Base-by-base conservation (phyloP, 2,113 vertebrate species). In the Leucoraja erinaceus region DNA sequence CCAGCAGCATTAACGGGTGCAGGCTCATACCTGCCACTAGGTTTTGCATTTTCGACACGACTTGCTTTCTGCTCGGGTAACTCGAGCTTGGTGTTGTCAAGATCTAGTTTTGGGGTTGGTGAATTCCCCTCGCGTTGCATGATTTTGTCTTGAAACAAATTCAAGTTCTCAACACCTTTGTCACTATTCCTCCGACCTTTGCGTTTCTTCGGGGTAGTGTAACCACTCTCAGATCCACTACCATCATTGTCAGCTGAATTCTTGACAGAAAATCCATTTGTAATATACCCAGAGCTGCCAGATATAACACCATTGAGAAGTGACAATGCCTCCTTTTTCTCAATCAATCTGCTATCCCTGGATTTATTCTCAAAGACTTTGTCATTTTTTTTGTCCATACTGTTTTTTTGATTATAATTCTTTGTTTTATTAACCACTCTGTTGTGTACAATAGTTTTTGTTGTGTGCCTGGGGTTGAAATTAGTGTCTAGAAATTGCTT, bases 371-470 rank as follows among this genome's bases (percentile, higher is more conserved):
- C 98, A 0, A 96, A 96, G 93, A 96, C 95, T 94, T 98, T 98
- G 93, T 98, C 98, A 97, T 97, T 97, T 96, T 97, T 98, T 97
- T 96, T 97, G 97, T 99, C 98, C 97, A 98, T 98, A 95, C 95
- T 98, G 95, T 97, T 98, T 95, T 98, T 99, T 95, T 97, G 96
- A 94, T 97, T 95, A 95, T 96, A 96, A 95, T 96, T 96, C 94
- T 97, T 97, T 94, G 96, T n/a, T 97, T 98, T 99, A 95, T 96
- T 97, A 95, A 97, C 97, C 94, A 95, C 95, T 95, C 97, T 98
- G 77, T 97, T 96, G 97, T 96, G 95, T 93, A 95, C 93, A 68
- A 94, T n/a, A 92, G 95, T 72, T 94, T 97, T 97, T 94, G 95
- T 94, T 54, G 95, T 93, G 94, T 95, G 96, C 94, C 97, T 97